phyloP scores from a whole-genome alignment of 2,888 invertebrate genomes.

The Coelogynopora nodosa region DNA sequence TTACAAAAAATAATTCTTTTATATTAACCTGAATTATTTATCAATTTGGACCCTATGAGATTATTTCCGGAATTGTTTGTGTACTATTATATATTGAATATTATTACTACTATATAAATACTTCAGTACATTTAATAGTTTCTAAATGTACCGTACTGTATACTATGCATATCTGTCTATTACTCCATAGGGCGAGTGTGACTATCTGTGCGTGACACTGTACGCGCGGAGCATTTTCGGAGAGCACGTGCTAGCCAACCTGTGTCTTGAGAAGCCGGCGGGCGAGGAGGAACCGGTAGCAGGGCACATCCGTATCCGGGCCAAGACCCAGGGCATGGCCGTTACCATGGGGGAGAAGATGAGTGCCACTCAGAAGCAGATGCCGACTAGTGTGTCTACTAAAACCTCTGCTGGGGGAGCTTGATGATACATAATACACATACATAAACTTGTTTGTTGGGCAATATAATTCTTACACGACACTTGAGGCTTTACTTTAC shows the following conservation, averaged over 20 bases:
- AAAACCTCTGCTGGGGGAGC: neutral
- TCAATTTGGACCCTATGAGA: no score
- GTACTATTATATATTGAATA: no score
- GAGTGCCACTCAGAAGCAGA: conserved; percentile 66
- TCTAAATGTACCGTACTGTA: no score
- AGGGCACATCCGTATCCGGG: conserved; percentile 93
- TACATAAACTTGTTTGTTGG: no score
- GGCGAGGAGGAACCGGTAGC: conserved; percentile 75
- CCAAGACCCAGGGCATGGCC: conserved; percentile 99
- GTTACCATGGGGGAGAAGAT: conserved; percentile 96
- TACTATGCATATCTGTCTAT: no score
- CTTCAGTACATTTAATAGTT: conserved; percentile 39
- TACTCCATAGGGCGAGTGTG: conserved; percentile 93
- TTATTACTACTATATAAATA: no score
- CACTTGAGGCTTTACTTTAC: no score
- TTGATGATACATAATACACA: no score
- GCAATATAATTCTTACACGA: no score
- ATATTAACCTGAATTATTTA: neutral
- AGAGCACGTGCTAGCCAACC: conserved; percentile 95
- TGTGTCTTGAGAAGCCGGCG: conserved; percentile 82
- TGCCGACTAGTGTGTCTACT: neutral
- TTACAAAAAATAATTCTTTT: no score
- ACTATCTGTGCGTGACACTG: conserved; percentile 98
- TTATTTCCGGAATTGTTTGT: no score
- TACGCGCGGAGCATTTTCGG: conserved; percentile 92